Percentiles rank a stretch among this genome's conserved stretches.
These are phyloP conservation scores for Hydropsyche betteni DNA, from an alignment of 2,888 invertebrate genomes.

Conservation along the genomic window DNA sequence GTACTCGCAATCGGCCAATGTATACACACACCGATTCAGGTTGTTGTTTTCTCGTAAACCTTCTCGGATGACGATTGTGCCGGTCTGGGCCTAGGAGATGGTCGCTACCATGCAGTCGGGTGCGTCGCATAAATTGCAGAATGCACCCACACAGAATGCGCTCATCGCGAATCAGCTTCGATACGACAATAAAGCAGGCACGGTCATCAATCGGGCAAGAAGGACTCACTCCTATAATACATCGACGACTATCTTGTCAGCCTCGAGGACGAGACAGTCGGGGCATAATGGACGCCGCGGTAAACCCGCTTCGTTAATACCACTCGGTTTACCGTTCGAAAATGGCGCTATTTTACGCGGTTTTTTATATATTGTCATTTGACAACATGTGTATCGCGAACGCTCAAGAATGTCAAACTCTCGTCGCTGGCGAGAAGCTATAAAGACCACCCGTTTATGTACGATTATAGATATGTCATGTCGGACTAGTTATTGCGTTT, in stretches of 20 bases:
- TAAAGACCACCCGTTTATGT: too few species aligned
- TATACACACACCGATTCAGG: constrained; percentile 21
- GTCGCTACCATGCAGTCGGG: constrained; percentile 39
- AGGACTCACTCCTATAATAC: constrained; percentile 21
- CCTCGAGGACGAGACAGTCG: constrained; percentile 8
- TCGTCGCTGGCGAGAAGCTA: background rate
- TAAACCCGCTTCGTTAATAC: too few species aligned
- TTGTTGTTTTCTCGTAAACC: constrained; percentile 44
- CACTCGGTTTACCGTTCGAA: too few species aligned
- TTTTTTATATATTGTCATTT: background rate
- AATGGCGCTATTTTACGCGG: too few species aligned
- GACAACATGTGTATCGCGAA: background rate
- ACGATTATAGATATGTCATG: constrained; percentile 5
- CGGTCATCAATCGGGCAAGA: constrained; percentile 39
- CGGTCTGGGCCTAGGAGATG: constrained; percentile 33
- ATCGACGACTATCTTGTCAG: constrained; percentile 37
- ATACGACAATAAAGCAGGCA: constrained; percentile 32
- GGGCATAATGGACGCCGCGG: too few species aligned
- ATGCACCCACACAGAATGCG: background rate
- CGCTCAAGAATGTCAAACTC: background rate
- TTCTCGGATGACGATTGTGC: constrained; percentile 22
- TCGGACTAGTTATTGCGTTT: constrained; percentile 1
- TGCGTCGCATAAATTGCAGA: background rate
- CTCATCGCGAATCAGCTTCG: background rate
- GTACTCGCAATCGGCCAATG: background rate